These are phyloP conservation scores for Trididemnum miniatum DNA, from an alignment of 23 tunicate species.

Conservation along the genomic window DNA sequence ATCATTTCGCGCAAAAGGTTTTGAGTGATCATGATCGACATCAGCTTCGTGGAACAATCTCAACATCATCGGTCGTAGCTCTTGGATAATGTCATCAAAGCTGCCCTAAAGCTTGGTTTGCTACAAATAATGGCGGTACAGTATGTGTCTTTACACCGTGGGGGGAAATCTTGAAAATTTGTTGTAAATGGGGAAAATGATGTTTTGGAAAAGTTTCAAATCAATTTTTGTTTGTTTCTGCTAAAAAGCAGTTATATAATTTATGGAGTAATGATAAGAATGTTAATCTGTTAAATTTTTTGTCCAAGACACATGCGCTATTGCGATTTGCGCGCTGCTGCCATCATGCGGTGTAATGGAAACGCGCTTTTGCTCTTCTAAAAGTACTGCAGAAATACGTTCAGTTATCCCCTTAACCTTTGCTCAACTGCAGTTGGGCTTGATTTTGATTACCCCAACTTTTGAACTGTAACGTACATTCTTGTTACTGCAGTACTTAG, in stretches of 20 bases:
- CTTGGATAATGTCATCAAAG: constrained; percentile 9
- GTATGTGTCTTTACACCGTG: constrained; percentile 40
- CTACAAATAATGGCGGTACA: constrained; percentile 25
- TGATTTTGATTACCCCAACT: not conserved
- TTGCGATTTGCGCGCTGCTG: constrained; percentile 41
- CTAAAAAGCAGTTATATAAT: not conserved
- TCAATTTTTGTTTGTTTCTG: constrained; percentile 4
- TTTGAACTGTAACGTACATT: not conserved
- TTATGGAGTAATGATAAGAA: not conserved
- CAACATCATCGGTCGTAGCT: not conserved
- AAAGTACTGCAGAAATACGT: constrained; percentile 15
- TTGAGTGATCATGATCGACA: constrained; percentile 17
- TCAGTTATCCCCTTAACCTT: not conserved
- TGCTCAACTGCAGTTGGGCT: not conserved
- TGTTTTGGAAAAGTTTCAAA: not conserved
- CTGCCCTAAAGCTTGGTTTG: constrained; percentile 20
- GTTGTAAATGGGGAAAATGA: not conserved
- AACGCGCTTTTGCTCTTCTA: constrained; percentile 31
- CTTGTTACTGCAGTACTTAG: too few relatives aligned
- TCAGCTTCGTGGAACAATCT: not conserved
- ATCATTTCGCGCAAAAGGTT: constrained; percentile 52
- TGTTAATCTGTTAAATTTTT: not conserved
- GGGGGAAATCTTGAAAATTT: not conserved
- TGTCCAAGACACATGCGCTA: constrained; percentile 44
- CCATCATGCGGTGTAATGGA: constrained; percentile 31